Conservation (phyloP, 2,113 vertebrate species). For the Oreocharis arfaki region DNA sequence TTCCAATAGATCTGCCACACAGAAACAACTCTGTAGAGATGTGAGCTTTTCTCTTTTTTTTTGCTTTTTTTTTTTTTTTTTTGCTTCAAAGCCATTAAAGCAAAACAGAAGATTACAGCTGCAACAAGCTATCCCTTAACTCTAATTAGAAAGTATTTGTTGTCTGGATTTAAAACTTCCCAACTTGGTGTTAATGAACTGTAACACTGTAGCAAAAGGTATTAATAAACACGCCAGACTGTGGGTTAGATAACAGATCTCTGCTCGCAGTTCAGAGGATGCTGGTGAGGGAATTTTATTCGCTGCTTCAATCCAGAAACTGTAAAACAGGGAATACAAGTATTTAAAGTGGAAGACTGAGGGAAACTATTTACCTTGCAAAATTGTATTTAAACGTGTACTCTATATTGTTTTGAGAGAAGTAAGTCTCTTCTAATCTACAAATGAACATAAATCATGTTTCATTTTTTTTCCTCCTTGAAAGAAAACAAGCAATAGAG, state of each 20-base stretch:
- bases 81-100: neutral
- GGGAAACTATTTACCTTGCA: neutral
- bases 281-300: neutral
- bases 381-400: neutral
- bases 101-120: conserved; percentile 26
- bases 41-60: neutral
- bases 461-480: neutral
- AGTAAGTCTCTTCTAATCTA: neutral
- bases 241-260: neutral
- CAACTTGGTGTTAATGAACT: conserved; percentile 31
- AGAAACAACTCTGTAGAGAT: neutral
- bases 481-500: neutral
- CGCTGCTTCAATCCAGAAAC: neutral
- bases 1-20: conserved; percentile 28
- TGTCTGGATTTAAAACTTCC: conserved; percentile 48
- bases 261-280: neutral
- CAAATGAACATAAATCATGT: neutral
- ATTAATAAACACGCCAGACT: conserved; percentile 13
- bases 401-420: neutral
- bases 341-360: neutral
- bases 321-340: neutral
- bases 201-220: conserved; percentile 8
- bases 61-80: neutral
- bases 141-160: conserved; percentile 38
- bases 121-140: conserved; percentile 45